Base-by-base conservation (phyloP, 1,140 invertebrate genomes). In the Drosophila oshimai region DNA sequence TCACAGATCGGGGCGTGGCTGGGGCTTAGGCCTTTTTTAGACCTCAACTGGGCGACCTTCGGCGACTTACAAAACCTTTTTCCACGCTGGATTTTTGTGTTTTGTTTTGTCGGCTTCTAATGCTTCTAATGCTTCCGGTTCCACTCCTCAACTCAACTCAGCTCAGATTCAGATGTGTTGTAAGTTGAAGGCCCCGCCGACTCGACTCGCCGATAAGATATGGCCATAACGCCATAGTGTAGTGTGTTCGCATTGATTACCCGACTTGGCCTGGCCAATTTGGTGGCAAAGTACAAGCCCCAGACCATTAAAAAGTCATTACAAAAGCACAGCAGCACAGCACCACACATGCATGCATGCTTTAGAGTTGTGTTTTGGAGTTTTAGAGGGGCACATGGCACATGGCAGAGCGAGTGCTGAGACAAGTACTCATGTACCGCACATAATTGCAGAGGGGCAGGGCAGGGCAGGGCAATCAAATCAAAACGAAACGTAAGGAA, bases 151-250 rank as follows among this genome's bases (percentile, higher is more conserved):
- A 70, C 42, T 49, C 24, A 17, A 36, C 31, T 22, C 22, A 28
- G 22, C 24, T 36, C 41, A 26, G 45, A 42, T n/a, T 50, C 33
- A n/a, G 13, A 41, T 20, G 37, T 69, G 50, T 49, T 68, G 51
- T 44, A 45, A 61, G 58, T 62, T 61, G 79, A 83, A 83, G 79
- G 79, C 55, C 79, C 50, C 29, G 9, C 24, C 17, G 5, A 33
- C n/a, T n/a, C n/a, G n/a, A n/a, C n/a, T n/a, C n/a, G n/a, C n/a
- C 81, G 80, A 75, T 86, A 84, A 84, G 80, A 84, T 84, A 79
- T 54, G 65, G 58, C 47, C 57, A 44, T 41, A 22, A 37, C 13
- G 47, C 24, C 22, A 46, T 6, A 18, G 22, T 26, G 18, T 15
- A 46, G 4, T 13, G 22, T 26, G 18, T 15, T 31, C 18, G 31